Percentiles rank a stretch among this genome's conserved stretches.
Evolutionary conservation across 2,797 vertebrate genomes (phyloP).

Genomic region (Sardinella longiceps): DNA sequence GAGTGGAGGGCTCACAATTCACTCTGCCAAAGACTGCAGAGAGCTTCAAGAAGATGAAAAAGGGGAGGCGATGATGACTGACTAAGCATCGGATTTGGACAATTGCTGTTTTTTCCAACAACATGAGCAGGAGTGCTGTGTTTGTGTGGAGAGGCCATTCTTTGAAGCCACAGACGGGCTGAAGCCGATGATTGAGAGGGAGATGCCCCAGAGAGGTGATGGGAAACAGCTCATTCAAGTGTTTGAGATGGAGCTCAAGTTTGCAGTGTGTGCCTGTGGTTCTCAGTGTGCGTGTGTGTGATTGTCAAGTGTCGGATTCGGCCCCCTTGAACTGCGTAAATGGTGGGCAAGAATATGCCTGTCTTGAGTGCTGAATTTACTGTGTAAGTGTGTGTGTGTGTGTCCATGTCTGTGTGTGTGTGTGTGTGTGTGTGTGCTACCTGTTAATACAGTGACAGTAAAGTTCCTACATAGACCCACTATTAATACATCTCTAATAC

Average conservation of each 20-base stretch:
- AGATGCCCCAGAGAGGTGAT: background rate
- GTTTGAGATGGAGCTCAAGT: background rate
- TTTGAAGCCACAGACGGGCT: background rate
- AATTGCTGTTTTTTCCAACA: background rate
- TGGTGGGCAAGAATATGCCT: background rate
- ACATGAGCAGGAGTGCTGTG: background rate
- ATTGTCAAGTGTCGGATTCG: background rate
- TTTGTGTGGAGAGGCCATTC: background rate
- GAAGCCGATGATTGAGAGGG: background rate
- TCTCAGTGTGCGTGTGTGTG: conserved; percentile 21
- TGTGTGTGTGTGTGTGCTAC: background rate
- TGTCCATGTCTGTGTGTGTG: too few relatives aligned
- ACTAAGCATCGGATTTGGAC: background rate
- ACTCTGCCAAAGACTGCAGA: background rate
- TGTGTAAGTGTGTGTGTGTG: too few relatives aligned
- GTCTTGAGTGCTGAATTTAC: background rate
- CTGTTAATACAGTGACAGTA: too few relatives aligned
- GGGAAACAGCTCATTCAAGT: background rate
- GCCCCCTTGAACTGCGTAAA: background rate
- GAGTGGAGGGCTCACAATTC: background rate
- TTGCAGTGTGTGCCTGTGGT: background rate
- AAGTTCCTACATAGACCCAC: background rate
- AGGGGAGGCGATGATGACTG: too few relatives aligned
- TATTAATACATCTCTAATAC: background rate
- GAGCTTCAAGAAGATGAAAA: background rate